Base-by-base conservation (phyloP, 2,888 invertebrate species). In the Mayetiola destructor region DNA sequence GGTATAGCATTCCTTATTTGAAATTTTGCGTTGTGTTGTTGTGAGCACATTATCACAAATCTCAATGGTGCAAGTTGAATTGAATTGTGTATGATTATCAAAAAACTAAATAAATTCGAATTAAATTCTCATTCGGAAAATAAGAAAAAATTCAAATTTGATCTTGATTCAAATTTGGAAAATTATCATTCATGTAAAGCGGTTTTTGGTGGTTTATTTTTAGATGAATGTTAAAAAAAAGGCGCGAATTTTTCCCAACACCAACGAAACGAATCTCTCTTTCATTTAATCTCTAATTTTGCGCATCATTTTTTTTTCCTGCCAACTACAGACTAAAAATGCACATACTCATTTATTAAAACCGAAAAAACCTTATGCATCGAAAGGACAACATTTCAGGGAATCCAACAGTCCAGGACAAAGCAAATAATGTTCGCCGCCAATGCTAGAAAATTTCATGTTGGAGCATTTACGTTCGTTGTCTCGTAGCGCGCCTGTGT, bases 391-490 rank as follows among this genome's bases (percentile, higher is more conserved):
- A 20, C 9, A 9, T 18, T 18, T 18, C 20, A 10, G 20, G 18
- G 18, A 40, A 40, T 18, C 5, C 5, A 18, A 39, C 16, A n/a
- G n/a, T n/a, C n/a, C n/a, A n/a, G 6, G 39, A 16, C 5, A 10
- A 39, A 18, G 18, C n/a, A 48, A 48, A 27, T 48, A 27, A 16
- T 27, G 16, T 48, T n/a, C 29, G 29, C 40, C 40, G 21, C 27
- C 12, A 27, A 48, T 48, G 48, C 2, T 42, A n/a, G n/a, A 12
- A 48, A 48, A 48, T 48, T 48, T 27, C 48, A 48, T 48, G 29
- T 48, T 12, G 8, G 9, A 42, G 32, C 32, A 6, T 10, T 9
- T 32, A 32, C 32, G 32, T 6, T 32, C 10, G 32, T 48, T 23
- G 32, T 32, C 12, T 32, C 32, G 12, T 48, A 23, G 9, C 27